Conservation (phyloP, 1,140 invertebrate genomes). For the Anastrepha obliqua region DNA sequence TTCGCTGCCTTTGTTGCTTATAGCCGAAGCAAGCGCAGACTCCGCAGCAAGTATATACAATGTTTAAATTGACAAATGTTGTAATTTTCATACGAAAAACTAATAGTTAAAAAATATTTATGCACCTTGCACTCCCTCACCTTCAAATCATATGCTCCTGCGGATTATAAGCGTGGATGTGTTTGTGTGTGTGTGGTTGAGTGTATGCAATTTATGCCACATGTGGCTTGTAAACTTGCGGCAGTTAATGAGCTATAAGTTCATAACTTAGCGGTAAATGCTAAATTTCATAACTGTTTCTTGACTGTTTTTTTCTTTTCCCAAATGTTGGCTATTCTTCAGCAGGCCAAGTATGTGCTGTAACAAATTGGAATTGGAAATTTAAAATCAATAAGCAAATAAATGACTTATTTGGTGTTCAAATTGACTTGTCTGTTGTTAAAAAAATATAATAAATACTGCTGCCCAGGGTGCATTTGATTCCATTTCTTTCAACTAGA, state of each 20-base stretch:
- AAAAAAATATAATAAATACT: no score
- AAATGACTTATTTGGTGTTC: no score
- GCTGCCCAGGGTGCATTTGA: no score
- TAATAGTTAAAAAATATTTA: background rate
- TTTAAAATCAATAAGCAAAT: no score
- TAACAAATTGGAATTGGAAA: no score
- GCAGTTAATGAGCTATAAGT: background rate
- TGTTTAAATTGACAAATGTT: constrained; percentile 36
- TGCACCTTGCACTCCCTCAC: background rate
- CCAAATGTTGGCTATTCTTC: background rate
- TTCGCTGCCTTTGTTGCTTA: background rate
- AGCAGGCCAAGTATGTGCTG: background rate
- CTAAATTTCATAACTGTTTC: constrained; percentile 17
- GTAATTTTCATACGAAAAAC: constrained; percentile 28
- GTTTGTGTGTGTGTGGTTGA: background rate
- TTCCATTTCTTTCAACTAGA: no score
- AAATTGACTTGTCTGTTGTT: no score
- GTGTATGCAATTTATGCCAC: background rate
- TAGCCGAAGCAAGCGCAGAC: background rate
- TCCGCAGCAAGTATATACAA: background rate
- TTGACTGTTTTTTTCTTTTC: background rate
- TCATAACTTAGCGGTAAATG: constrained; percentile 34
- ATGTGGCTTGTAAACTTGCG: constrained; percentile 29
- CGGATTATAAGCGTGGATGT: background rate
- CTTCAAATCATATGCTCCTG: background rate